A percentile compares a stretch with the other conserved stretches of the same genome.
Evolutionary conservation across 2,888 invertebrate species (phyloP).

Genomic region (Platycheirus rosarum): DNA sequence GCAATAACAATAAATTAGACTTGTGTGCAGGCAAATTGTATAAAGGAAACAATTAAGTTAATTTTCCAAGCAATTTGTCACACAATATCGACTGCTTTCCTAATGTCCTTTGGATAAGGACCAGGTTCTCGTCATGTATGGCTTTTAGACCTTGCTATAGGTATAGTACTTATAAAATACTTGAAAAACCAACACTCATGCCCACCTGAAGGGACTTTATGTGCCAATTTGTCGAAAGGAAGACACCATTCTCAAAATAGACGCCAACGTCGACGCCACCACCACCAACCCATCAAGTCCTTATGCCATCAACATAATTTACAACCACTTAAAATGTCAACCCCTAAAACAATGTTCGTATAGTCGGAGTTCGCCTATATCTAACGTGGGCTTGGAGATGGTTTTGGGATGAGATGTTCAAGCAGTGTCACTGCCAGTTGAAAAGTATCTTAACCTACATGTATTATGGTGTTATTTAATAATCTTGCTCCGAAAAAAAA

Average conservation of each 20-base stretch:
- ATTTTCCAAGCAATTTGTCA: slow-evolving; percentile 71
- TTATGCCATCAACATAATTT: slow-evolving; percentile 56
- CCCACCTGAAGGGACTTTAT: slow-evolving; percentile 9
- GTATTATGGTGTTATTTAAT: slow-evolving; percentile 16
- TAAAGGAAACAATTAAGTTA: slow-evolving; percentile 68
- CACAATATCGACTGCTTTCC: slow-evolving; percentile 27
- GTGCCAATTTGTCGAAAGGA: slow-evolving; percentile 34
- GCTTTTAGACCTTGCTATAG: background rate
- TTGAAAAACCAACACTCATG: slow-evolving; percentile 2
- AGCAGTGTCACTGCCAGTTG: background rate
- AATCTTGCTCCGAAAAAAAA: background rate
- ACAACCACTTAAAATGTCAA: slow-evolving; percentile 26
- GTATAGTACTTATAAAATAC: slow-evolving; percentile 42
- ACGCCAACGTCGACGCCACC: background rate
- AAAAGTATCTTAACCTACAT: background rate
- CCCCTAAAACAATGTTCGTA: slow-evolving; percentile 17
- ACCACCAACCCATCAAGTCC: slow-evolving; percentile 49
- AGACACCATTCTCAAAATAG: background rate
- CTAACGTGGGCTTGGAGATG: background rate
- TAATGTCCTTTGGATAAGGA: background rate
- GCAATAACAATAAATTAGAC: slow-evolving; percentile 63
- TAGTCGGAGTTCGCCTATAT: background rate
- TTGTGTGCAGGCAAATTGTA: slow-evolving; percentile 47
- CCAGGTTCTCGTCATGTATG: background rate
- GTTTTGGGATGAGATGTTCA: background rate